Evolutionary conservation across 53 echinoderm and acorn worm genomes (phyloP), one percentile per base, ranked within the genome.

Genomic region (Zoroaster sp.): DNA sequence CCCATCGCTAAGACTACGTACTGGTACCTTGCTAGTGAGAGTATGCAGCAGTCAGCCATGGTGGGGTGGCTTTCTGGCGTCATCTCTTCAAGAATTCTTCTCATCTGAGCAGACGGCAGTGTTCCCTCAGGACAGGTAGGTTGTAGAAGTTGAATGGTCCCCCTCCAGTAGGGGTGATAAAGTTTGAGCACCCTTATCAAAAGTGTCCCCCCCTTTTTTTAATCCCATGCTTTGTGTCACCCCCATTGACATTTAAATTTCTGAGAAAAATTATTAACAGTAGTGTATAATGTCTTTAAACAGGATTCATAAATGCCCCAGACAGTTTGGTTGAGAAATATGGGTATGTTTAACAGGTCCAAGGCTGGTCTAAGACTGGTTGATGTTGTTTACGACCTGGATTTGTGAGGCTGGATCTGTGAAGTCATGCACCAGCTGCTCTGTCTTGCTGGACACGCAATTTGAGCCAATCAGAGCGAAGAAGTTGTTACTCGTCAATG

Each of bases 41-140:
- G 94, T 94, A 66, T 96, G 95, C 78, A 90, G 94, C 59, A 67
- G 89, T 39, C 89, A 93, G 49, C 94, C 89, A 5, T 99, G 99
- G 99, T 99, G 99, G 99, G 99, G 99, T 38, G 99, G 94, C 44
- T 99, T 99, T 87, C 54, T 99, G 71, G 99, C 99, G 17, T 94
- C 94, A n/a, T 88, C 96, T 15, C 93, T 99, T 32, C 93, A 92
- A 34, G 96, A 99, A 51, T 96, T 95, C 91, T 99, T 99, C 80
- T 88, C 93, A 31, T 94, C 94, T 8, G 93, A 94, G 73, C 93
- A 96, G 70, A 87, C 80, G 2, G 82, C 77, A 4, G 83, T 94
- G 21, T 99, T 99, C 68, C 96, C 96, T 42, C 94, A 96, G 46
- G 99, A 99, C 45, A 96, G 99, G 99, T 99, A 14, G 14, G 92